Conservation (phyloP, 2,888 invertebrate genomes). For the Metalampra italica region DNA sequence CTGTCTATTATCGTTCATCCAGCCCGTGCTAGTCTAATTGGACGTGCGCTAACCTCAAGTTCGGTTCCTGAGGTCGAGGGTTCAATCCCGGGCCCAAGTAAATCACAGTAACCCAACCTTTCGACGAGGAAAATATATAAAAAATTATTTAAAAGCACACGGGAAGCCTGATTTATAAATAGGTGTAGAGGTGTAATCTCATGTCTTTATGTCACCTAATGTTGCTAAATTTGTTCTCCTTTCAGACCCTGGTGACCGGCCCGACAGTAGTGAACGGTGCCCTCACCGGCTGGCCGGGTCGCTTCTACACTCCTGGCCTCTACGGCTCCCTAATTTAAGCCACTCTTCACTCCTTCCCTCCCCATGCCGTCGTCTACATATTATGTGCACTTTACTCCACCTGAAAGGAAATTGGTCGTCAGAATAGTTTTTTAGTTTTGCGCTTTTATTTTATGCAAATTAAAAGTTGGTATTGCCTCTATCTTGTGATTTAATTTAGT, state of each 20-base stretch:
- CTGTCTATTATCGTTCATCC: no score
- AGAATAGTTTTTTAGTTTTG: conserved; percentile 8
- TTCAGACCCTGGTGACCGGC: conserved; percentile 63
- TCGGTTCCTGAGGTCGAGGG: no score
- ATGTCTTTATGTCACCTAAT: no score
- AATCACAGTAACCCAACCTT: no score
- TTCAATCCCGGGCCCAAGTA: no score
- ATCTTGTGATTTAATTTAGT: conserved; percentile 1
- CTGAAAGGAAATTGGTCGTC: background rate
- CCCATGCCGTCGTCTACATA: conserved; percentile 1
- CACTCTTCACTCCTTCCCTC: conserved; percentile 5
- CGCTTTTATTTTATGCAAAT: background rate
- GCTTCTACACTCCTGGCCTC: conserved; percentile 41
- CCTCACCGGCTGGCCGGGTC: conserved; percentile 30
- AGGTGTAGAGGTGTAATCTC: no score
- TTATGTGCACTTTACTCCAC: background rate
- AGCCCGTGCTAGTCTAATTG: no score
- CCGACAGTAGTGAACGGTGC: conserved; percentile 57
- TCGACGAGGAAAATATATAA: no score
- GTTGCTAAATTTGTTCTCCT: conserved; percentile 1
- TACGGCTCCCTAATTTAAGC: conserved; percentile 39
- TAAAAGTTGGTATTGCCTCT: conserved; percentile 5
- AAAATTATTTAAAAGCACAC: no score
- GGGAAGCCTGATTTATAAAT: no score
- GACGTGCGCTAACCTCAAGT: no score